These are phyloP conservation scores for Myathropa florea DNA, from an alignment of 2,888 invertebrate species.

Conservation along the genomic window DNA sequence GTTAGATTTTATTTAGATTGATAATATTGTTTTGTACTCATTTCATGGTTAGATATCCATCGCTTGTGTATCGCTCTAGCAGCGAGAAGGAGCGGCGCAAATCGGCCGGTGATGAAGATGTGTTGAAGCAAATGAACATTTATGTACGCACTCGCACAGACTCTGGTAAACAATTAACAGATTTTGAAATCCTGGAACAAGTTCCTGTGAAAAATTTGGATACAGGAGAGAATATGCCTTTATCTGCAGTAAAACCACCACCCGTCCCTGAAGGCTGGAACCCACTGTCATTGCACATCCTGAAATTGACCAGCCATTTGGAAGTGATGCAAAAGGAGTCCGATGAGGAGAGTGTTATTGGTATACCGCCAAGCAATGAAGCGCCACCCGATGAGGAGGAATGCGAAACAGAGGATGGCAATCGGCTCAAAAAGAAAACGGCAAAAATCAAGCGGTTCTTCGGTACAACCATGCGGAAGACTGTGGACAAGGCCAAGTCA, in stretches of 20 bases:
- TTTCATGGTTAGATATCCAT: slow-evolving; percentile 76
- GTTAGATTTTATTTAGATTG: slow-evolving; percentile 29
- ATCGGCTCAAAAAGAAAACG: slow-evolving; percentile 81
- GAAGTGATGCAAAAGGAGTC: slow-evolving; percentile 92
- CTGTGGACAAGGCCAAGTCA: slow-evolving; percentile 94
- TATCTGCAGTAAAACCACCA: slow-evolving; percentile 88
- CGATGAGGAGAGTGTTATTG: slow-evolving; percentile 88
- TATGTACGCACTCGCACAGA: slow-evolving; percentile 91
- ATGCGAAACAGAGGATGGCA: slow-evolving; percentile 80
- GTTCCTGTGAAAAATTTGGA: slow-evolving; percentile 91
- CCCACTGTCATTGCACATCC: slow-evolving; percentile 96
- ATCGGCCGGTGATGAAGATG: slow-evolving; percentile 91
- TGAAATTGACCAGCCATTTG: slow-evolving; percentile 89
- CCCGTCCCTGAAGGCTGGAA: slow-evolving; percentile 91
- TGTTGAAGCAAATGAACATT: slow-evolving; percentile 86
- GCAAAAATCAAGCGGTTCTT: slow-evolving; percentile 89
- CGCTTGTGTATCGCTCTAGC: slow-evolving; percentile 76
- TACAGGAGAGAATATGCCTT: slow-evolving; percentile 94
- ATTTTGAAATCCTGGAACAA: slow-evolving; percentile 96
- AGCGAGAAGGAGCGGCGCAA: slow-evolving; percentile 85
- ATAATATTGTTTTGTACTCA: slow-evolving; percentile 10
- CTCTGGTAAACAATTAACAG: slow-evolving; percentile 92
- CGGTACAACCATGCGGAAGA: slow-evolving; percentile 94
- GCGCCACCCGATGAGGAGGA: slow-evolving; percentile 80
- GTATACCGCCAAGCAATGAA: slow-evolving; percentile 81